A percentile compares a stretch with the other conserved stretches of the same genome.
Evolutionary conservation across 1,140 invertebrate species (phyloP).

Genomic region (Lepidurus apus): DNA sequence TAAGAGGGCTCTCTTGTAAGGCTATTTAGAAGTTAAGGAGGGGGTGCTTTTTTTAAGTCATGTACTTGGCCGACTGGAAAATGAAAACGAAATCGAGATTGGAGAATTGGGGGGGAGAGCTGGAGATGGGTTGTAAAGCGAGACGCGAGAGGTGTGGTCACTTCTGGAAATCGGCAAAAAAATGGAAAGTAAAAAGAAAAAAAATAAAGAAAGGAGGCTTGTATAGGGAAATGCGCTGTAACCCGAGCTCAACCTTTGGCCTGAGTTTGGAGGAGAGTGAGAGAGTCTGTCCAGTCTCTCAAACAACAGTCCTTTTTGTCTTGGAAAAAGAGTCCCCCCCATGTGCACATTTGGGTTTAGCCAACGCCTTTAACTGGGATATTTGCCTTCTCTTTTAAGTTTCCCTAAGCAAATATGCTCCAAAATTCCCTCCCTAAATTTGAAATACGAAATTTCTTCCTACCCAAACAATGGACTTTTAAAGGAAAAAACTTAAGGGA

Average conservation of each 20-base stretch:
- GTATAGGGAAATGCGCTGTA: not conserved
- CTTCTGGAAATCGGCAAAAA: not conserved
- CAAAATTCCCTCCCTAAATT: too few relatives aligned
- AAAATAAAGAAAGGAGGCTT: not conserved
- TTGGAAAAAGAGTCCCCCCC: not conserved
- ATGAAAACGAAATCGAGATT: too few relatives aligned
- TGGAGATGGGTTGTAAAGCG: constrained; percentile 2
- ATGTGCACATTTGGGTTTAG: not conserved
- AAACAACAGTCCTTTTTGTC: constrained; percentile 15
- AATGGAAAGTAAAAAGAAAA: not conserved
- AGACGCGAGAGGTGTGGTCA: constrained; percentile 8
- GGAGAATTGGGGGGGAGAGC: not conserved
- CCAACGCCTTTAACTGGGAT: constrained; percentile 7
- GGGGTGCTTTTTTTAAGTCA: not conserved
- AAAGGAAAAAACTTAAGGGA: too few relatives aligned
- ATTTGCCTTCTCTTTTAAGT: not conserved
- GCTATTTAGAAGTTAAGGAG: not conserved
- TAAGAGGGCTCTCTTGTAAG: not conserved
- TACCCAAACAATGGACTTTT: too few relatives aligned
- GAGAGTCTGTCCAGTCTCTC: not conserved
- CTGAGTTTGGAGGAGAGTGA: not conserved
- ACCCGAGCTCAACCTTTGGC: constrained; percentile 13
- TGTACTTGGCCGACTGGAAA: too few relatives aligned
- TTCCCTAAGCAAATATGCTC: not conserved
- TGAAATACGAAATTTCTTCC: too few relatives aligned